A percentile compares a stretch with the other conserved stretches of the same genome.
Evolutionary conservation across 2,113 vertebrate species (phyloP).

Genomic region (Empidonax alnorum): DNA sequence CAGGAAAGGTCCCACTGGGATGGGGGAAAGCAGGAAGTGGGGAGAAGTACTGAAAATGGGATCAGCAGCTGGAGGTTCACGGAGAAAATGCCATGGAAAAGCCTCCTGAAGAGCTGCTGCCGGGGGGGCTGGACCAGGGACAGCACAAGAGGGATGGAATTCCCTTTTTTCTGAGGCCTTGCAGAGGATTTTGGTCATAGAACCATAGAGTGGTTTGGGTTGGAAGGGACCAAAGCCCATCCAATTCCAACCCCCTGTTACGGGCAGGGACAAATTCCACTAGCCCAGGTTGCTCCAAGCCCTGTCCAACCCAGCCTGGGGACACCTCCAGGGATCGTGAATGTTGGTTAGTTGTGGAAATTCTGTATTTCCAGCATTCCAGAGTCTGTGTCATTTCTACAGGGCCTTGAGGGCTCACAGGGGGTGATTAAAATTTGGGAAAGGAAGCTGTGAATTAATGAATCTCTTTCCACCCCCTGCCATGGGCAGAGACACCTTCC

Average conservation of each 20-base stretch:
- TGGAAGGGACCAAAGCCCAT: background rate
- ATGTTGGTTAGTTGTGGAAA: too few relatives aligned
- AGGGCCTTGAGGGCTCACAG: too few relatives aligned
- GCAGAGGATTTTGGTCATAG: background rate
- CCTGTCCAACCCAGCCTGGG: background rate
- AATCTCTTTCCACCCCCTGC: too few relatives aligned
- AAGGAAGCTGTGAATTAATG: too few relatives aligned
- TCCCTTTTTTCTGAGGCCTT: background rate
- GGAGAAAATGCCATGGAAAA: rapidly evolving
- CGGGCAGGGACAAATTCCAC: background rate
- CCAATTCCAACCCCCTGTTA: rapidly evolving
- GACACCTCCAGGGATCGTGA: background rate
- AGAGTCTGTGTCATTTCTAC: too few relatives aligned
- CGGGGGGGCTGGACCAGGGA: rapidly evolving
- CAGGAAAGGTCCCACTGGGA: rapidly evolving
- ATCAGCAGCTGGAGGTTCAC: background rate
- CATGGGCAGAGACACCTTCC: background rate
- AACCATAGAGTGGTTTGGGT: background rate
- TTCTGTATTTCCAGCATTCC: too few relatives aligned
- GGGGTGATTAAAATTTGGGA: too few relatives aligned
- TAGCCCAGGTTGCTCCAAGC: background rate
- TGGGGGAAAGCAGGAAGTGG: background rate
- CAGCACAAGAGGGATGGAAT: background rate
- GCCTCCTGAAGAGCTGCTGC: background rate
- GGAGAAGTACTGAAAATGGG: rapidly evolving